Conservation (phyloP, 2,888 invertebrate species). For the Electrophaes corylata region DNA sequence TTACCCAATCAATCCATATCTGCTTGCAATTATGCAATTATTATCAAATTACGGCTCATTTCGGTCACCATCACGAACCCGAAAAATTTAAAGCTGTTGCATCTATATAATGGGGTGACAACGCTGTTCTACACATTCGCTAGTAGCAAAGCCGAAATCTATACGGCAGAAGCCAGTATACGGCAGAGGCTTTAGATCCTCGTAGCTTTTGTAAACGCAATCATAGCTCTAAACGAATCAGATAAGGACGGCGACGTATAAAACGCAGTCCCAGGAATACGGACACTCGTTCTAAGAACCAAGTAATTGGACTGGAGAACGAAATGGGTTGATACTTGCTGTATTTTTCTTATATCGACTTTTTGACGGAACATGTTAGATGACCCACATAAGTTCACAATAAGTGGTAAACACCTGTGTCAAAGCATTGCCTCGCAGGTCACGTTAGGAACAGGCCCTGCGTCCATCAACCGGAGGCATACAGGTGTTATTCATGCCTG, state of each 20-base stretch:
- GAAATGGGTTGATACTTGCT: slow-evolving; percentile 15
- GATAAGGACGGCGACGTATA: slow-evolving; percentile 18
- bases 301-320: slow-evolving; percentile 17
- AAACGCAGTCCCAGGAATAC: slow-evolving; percentile 16
- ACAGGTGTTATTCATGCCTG: no score
- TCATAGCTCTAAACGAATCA: slow-evolving; percentile 8
- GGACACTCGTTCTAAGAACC: slow-evolving; percentile 6
- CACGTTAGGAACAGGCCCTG: no score
- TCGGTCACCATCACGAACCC: no score
- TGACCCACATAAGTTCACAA: no score
- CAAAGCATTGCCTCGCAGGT: no score
- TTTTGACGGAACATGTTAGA: no score
- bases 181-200: neutral
- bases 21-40: no score
- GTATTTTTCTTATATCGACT: neutral
- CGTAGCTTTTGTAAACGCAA: slow-evolving; percentile 1
- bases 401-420: no score
- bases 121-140: neutral
- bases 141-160: neutral
- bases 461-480: no score
- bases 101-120: neutral
- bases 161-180: slow-evolving; percentile 1
- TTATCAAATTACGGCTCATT: no score
- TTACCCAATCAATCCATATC: no score
- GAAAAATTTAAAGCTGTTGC: neutral